These are phyloP conservation scores for Brachirus orientalis DNA, from an alignment of 2,113 vertebrate genomes.

Conservation along the genomic window DNA sequence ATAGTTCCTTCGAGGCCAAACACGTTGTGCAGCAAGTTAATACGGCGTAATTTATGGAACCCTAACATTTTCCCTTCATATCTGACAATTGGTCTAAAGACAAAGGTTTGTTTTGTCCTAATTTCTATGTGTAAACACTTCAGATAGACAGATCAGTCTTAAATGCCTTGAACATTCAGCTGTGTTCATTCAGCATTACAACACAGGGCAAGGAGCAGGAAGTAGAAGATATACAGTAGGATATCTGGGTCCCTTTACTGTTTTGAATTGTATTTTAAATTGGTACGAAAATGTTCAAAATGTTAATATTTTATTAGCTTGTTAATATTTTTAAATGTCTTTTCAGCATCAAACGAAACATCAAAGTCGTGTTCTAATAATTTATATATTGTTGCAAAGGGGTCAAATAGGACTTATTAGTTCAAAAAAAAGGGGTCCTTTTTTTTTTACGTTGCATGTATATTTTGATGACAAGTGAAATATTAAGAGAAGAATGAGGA, in stretches of 20 bases:
- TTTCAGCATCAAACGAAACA: constrained; percentile 21
- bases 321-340: constrained; percentile 45
- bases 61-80: neutral
- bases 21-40: neutral
- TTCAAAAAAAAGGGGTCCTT: constrained; percentile 41
- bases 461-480: constrained; percentile 54
- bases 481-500: constrained; percentile 39
- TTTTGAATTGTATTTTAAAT: constrained; percentile 45
- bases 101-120: neutral
- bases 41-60: neutral
- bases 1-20: constrained; percentile 87
- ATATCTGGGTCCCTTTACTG: constrained; percentile 46
- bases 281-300: constrained; percentile 49
- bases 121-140: no score
- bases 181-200: constrained; percentile 7
- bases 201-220: neutral
- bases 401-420: constrained; percentile 13
- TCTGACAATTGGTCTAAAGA: constrained; percentile 20
- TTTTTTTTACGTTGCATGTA: constrained; percentile 40
- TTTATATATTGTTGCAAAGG: constrained; percentile 37
- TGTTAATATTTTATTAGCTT: constrained; percentile 40
- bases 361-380: constrained; percentile 39
- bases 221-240: constrained; percentile 33
- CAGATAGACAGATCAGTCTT: constrained; percentile 23
- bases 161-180: constrained; percentile 12